Conservation (phyloP, 2,113 vertebrate genomes). For the Engystomops pustulosus region DNA sequence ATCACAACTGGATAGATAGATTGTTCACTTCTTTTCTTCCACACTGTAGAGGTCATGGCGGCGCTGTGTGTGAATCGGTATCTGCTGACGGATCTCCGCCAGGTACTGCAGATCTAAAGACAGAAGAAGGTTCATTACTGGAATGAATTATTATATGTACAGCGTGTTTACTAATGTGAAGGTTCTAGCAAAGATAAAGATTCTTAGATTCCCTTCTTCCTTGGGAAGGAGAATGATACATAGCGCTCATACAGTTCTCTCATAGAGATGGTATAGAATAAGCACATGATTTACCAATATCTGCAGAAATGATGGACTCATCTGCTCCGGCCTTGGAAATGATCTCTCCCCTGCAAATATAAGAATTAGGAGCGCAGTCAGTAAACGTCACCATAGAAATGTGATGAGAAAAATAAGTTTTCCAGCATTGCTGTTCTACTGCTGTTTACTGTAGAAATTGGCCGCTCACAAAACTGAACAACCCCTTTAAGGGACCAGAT, state of each 20-base stretch:
- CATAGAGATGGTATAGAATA: not conserved
- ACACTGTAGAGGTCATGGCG: constrained; percentile 86
- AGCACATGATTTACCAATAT: constrained; percentile 83
- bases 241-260: not conserved
- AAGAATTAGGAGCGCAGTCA: too few species aligned
- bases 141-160: too few species aligned
- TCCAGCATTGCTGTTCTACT: too few species aligned
- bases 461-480: too few species aligned
- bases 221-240: not conserved
- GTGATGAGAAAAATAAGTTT: too few species aligned
- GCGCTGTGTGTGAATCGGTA: constrained; percentile 87
- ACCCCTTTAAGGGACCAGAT: too few species aligned
- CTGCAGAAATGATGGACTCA: constrained; percentile 85
- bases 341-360: constrained; percentile 89
- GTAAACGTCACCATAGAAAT: too few species aligned
- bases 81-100: constrained; percentile 88
- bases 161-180: too few species aligned
- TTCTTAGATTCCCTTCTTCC: not conserved
- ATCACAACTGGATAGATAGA: too few species aligned
- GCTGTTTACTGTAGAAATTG: too few species aligned
- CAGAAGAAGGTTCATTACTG: constrained; percentile 29
- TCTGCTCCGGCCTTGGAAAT: constrained; percentile 85
- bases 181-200: too few species aligned
- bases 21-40: constrained; percentile 61
- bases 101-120: constrained; percentile 90